These are phyloP conservation scores for Orthonyx spaldingii DNA, from an alignment of 2,113 vertebrate genomes.

Conservation along the genomic window DNA sequence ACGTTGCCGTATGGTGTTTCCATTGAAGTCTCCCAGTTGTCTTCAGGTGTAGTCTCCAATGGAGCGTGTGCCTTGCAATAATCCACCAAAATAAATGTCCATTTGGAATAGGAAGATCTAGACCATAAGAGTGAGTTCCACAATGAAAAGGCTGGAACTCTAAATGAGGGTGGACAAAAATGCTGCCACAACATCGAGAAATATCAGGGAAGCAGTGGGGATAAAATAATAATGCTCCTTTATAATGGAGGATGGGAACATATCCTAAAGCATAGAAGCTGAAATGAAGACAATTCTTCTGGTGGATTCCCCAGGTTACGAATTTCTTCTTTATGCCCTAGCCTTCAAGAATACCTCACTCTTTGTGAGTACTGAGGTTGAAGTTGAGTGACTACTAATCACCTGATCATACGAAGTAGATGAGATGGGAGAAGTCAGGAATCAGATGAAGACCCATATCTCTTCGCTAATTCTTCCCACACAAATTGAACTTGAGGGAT, in stretches of 20 bases:
- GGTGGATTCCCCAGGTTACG: not conserved
- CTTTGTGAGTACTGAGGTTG: not conserved
- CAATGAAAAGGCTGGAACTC: not conserved
- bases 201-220: not conserved
- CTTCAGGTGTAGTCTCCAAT: not conserved
- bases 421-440: not conserved
- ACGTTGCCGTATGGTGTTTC: not conserved
- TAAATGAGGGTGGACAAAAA: not conserved
- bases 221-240: not conserved
- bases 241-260: not conserved
- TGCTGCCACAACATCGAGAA: not conserved
- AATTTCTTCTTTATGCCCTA: not conserved
- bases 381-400: not conserved
- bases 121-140: not conserved
- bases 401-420: not conserved
- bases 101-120: not conserved
- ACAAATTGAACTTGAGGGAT: not conserved
- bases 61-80: not conserved
- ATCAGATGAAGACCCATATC: not conserved
- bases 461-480: not conserved
- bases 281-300: not conserved
- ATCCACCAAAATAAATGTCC: constrained; percentile 4
- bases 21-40: not conserved
- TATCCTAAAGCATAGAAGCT: not conserved
- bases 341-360: not conserved